Evolutionary conservation across 2,797 vertebrate genomes (phyloP).

Genomic region (Buphagus erythrorhynchus): DNA sequence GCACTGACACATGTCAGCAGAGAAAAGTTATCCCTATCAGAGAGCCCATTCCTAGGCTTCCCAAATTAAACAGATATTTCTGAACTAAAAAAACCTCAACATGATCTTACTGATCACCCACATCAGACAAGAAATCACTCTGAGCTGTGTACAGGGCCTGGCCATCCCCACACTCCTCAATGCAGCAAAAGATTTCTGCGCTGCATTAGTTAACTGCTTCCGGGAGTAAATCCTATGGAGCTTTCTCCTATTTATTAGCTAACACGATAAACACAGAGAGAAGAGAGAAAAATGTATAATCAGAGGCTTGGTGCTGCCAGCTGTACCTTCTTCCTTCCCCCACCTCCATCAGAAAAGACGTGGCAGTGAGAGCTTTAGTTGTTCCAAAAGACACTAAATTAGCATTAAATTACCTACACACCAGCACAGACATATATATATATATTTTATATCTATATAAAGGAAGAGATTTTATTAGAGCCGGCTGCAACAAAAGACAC

Average conservation of each 20-base stretch:
- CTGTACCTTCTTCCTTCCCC: not conserved
- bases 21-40: not conserved
- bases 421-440: not conserved
- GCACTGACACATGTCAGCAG: not conserved
- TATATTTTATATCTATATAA: not conserved
- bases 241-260: not conserved
- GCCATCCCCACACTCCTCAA: not conserved
- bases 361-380: conserved; percentile 19
- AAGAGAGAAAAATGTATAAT: not conserved
- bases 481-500: not conserved
- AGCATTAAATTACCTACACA: not conserved
- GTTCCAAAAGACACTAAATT: not conserved
- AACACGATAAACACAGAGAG: not conserved
- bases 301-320: not conserved
- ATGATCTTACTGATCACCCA: not conserved
- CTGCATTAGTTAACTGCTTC: not conserved
- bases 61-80: not conserved
- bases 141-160: not conserved
- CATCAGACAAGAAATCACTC: not conserved
- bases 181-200: not conserved
- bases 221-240: not conserved
- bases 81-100: too few species aligned
- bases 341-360: conserved; percentile 23
- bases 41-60: not conserved
- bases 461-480: not conserved